Evolutionary conservation across 1,140 invertebrate species (phyloP).

Genomic region (Drosophila pruinosa): DNA sequence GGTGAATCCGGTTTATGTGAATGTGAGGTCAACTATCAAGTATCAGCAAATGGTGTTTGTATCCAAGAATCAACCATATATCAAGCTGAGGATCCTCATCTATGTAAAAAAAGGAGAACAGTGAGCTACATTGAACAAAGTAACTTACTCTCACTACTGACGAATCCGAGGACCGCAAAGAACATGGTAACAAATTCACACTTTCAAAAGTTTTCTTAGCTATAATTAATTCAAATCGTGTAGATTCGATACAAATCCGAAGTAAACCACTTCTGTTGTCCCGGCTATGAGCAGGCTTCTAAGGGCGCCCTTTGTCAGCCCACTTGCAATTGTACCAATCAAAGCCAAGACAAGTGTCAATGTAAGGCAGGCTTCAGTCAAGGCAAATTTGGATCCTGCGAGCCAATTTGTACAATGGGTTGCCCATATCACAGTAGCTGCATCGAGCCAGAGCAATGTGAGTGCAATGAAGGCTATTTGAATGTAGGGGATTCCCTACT

Average conservation of each 20-base stretch:
- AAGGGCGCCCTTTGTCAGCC: background rate
- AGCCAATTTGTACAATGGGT: conserved; percentile 78
- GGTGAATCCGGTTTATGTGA: background rate
- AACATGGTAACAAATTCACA: background rate
- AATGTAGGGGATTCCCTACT: no score
- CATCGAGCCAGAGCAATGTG: conserved; percentile 2
- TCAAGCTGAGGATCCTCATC: background rate
- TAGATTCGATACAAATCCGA: background rate
- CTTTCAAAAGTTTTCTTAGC: background rate
- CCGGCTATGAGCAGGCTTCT: background rate
- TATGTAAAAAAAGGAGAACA: background rate
- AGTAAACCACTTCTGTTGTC: background rate
- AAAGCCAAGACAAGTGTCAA: background rate
- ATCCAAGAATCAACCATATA: background rate
- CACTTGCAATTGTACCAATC: background rate
- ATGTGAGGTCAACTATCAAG: background rate
- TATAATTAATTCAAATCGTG: background rate
- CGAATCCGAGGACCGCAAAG: no score
- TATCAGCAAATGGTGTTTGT: background rate
- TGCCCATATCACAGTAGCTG: conserved; percentile 24
- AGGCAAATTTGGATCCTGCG: conserved; percentile 61
- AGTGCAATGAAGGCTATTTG: conserved; percentile 10
- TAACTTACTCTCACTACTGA: background rate
- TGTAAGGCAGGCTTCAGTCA: conserved; percentile 37
- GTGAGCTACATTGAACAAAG: background rate